Conservation (phyloP, 2,888 invertebrate species). For the Caenorhabditis japonica region DNA sequence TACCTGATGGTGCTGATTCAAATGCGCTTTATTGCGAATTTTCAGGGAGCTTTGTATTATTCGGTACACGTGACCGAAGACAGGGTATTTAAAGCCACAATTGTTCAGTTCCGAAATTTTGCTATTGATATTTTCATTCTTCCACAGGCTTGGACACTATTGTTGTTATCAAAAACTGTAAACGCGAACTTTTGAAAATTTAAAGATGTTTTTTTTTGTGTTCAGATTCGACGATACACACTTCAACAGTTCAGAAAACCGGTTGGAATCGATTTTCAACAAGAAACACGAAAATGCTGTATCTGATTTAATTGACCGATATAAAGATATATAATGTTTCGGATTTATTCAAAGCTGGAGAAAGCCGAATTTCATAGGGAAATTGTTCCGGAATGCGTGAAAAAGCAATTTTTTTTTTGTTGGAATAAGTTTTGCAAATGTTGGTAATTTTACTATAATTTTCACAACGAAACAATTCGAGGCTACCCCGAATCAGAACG, state of each 20-base stretch:
- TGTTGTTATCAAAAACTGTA: conserved; percentile 47
- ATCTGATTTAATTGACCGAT: too few relatives aligned
- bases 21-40: too few relatives aligned
- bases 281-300: too few relatives aligned
- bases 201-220: not conserved
- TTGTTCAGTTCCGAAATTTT: conserved; percentile 50
- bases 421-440: too few relatives aligned
- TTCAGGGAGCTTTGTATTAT: conserved; percentile 49
- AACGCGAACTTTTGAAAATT: conserved; percentile 1
- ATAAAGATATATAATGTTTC: too few relatives aligned
- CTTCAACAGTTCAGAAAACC: conserved; percentile 25
- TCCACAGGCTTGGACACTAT: conserved; percentile 55
- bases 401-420: too few relatives aligned
- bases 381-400: too few relatives aligned
- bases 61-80: conserved; percentile 43
- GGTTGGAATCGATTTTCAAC: conserved; percentile 34
- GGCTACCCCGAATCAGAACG: too few relatives aligned
- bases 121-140: conserved; percentile 53
- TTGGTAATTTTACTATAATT: too few relatives aligned
- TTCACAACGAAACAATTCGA: too few relatives aligned
- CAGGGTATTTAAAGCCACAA: conserved; percentile 40
- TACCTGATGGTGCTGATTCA: not conserved
- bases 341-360: too few relatives aligned
- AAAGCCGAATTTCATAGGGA: too few relatives aligned
- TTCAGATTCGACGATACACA: conserved; percentile 42